Conservation (phyloP, 2,888 invertebrate species). For the Magallana nippona region DNA sequence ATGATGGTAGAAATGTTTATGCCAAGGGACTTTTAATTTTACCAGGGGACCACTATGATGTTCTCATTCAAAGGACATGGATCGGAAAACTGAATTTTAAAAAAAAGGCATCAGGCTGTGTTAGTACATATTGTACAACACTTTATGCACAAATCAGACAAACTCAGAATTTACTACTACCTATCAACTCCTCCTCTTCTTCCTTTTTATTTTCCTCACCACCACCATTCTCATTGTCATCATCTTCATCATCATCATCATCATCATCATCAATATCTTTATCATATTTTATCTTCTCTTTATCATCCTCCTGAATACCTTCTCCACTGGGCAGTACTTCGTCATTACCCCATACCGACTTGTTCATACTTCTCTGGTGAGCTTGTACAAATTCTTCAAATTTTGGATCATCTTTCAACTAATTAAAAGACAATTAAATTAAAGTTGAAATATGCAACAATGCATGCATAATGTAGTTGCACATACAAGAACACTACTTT, state of each 20-base stretch:
- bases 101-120: too few relatives aligned
- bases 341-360: slow-evolving; percentile 83
- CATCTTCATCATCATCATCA: slow-evolving; percentile 43
- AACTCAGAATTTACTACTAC: too few relatives aligned
- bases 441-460: too few relatives aligned
- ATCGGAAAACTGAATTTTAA: too few relatives aligned
- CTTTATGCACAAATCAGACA: too few relatives aligned
- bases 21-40: too few relatives aligned
- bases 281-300: slow-evolving; percentile 40
- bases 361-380: slow-evolving; percentile 83
- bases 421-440: background rate
- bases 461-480: too few relatives aligned
- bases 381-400: slow-evolving; percentile 93
- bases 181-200: slow-evolving; percentile 42
- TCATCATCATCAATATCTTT: slow-evolving; percentile 49
- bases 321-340: slow-evolving; percentile 36
- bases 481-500: too few relatives aligned
- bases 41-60: too few relatives aligned
- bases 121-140: too few relatives aligned
- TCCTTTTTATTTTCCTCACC: slow-evolving; percentile 46
- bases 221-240: slow-evolving; percentile 39
- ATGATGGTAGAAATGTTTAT: too few relatives aligned
- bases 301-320: slow-evolving; percentile 41
- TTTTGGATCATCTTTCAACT: slow-evolving; percentile 87
- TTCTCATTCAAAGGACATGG: too few relatives aligned